A percentile compares a stretch with the other conserved stretches of the same genome.
These are phyloP conservation scores for Venustaconcha ellipsiformis DNA, from an alignment of 1,140 invertebrate species.

Conservation along the genomic window DNA sequence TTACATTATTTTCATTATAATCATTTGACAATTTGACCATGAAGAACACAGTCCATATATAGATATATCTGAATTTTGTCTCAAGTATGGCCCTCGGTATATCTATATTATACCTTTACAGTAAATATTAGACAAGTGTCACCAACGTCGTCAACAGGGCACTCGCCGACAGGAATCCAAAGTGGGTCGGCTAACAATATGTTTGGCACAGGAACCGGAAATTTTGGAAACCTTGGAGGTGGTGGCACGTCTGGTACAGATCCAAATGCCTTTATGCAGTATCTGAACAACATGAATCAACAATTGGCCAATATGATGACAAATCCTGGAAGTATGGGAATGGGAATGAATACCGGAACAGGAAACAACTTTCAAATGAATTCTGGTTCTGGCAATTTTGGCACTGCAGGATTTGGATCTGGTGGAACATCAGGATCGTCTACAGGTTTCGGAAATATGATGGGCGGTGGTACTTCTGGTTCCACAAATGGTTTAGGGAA, in stretches of 20 bases:
- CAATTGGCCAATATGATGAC: background rate
- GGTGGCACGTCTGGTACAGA: background rate
- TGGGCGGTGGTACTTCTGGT: background rate
- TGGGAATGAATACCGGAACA: background rate
- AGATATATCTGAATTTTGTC: no score
- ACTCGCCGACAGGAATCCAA: no score
- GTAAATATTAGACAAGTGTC: no score
- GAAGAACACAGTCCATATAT: no score
- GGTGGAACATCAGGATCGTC: background rate
- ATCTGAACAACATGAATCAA: background rate
- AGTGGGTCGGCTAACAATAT: no score
- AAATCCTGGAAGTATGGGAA: background rate
- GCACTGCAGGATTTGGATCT: background rate
- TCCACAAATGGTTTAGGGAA: background rate
- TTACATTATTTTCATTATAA: no score
- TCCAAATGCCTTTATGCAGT: background rate
- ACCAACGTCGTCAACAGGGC: no score
- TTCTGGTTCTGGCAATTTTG: background rate
- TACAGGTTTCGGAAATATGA: background rate
- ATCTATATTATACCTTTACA: no score
- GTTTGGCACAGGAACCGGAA: background rate
- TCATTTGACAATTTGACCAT: no score
- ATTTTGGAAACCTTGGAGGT: conserved; percentile 2
- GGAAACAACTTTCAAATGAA: background rate
- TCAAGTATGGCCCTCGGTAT: no score